These are phyloP conservation scores for Drosophila auraria DNA, from an alignment of 1,140 invertebrate species.

Conservation along the genomic window DNA sequence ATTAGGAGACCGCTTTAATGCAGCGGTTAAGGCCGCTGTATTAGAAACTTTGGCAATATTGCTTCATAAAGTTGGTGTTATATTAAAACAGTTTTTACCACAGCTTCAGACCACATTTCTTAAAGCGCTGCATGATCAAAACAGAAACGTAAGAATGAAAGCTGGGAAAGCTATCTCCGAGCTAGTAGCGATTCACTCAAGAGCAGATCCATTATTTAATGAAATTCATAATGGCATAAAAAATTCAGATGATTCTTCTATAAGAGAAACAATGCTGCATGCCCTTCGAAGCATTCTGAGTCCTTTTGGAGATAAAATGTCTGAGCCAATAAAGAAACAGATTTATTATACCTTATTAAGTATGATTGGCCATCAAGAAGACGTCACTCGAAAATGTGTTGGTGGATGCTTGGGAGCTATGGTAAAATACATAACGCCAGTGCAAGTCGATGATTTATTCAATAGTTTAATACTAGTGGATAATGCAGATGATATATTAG, in stretches of 20 bases:
- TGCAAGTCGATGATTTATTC: slow-evolving; percentile 91
- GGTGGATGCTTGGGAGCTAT: slow-evolving; percentile 96
- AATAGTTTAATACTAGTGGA: slow-evolving; percentile 91
- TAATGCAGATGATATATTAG: slow-evolving; percentile 89
- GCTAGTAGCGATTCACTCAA: slow-evolving; percentile 95
- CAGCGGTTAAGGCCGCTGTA: slow-evolving; percentile 97
- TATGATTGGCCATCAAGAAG: slow-evolving; percentile 91
- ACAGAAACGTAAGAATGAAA: slow-evolving; percentile 94
- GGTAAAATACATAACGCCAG: slow-evolving; percentile 90
- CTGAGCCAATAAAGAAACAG: slow-evolving; percentile 91
- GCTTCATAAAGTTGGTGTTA: slow-evolving; percentile 95
- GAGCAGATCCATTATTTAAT: slow-evolving; percentile 94
- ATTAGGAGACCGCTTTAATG: slow-evolving; percentile 97
- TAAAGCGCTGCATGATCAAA: slow-evolving; percentile 95
- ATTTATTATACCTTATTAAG: slow-evolving; percentile 90
- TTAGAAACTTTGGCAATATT: slow-evolving; percentile 96
- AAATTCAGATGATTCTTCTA: slow-evolving; percentile 92
- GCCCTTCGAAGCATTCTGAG: slow-evolving; percentile 93
- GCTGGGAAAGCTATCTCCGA: slow-evolving; percentile 95
- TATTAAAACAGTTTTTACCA: slow-evolving; percentile 98
- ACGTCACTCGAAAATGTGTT: slow-evolving; percentile 91
- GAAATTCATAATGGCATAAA: slow-evolving; percentile 96
- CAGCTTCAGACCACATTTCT: slow-evolving; percentile 99
- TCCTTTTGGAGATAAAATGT: slow-evolving; percentile 95
- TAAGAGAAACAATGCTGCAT: slow-evolving; percentile 96